phyloP scores from a whole-genome alignment of 2,888 invertebrate species.

The Leptopterna dolabrata region DNA sequence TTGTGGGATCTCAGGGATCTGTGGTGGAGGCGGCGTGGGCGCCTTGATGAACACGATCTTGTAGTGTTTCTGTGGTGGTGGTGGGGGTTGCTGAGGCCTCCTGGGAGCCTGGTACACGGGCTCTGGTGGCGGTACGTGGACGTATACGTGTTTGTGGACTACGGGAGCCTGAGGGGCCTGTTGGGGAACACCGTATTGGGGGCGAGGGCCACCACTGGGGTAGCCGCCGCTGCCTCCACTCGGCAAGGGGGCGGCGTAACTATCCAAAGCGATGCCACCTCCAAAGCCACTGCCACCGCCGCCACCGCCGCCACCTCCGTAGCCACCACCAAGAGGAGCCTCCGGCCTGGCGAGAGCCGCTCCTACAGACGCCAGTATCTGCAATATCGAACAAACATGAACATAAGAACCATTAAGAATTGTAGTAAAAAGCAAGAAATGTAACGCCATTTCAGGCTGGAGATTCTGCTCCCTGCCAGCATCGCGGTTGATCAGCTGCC shows the following conservation, averaged over 20 bases:
- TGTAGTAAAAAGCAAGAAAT: too few relatives aligned
- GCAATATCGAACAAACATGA: conserved; percentile 44
- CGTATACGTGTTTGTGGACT: conserved; percentile 90
- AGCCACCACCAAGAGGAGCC: conserved; percentile 63
- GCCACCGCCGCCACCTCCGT: conserved; percentile 64
- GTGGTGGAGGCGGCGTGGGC: conserved; percentile 69
- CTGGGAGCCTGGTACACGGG: conserved; percentile 75
- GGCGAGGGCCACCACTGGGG: conserved; percentile 68
- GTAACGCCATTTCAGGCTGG: too few relatives aligned
- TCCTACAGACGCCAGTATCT: conserved; percentile 65
- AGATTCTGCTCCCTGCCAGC: too few relatives aligned
- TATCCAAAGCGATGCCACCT: conserved; percentile 66
- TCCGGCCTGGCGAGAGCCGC: conserved; percentile 65
- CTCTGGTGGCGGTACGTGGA: conserved; percentile 90
- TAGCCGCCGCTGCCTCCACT: conserved; percentile 61
- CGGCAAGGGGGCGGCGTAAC: conserved; percentile 70
- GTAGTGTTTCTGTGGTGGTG: conserved; percentile 82
- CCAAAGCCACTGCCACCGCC: conserved; percentile 66
- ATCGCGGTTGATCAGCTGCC: too few relatives aligned
- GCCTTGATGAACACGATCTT: conserved; percentile 87
- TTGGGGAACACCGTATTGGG: conserved; percentile 78
- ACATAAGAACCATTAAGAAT: not conserved
- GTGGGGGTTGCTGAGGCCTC: conserved; percentile 67
- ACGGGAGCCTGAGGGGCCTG: conserved; percentile 75
- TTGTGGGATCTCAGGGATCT: conserved; percentile 68